Base-by-base conservation (phyloP, 2,113 vertebrate species). In the Gallinago undulata region DNA sequence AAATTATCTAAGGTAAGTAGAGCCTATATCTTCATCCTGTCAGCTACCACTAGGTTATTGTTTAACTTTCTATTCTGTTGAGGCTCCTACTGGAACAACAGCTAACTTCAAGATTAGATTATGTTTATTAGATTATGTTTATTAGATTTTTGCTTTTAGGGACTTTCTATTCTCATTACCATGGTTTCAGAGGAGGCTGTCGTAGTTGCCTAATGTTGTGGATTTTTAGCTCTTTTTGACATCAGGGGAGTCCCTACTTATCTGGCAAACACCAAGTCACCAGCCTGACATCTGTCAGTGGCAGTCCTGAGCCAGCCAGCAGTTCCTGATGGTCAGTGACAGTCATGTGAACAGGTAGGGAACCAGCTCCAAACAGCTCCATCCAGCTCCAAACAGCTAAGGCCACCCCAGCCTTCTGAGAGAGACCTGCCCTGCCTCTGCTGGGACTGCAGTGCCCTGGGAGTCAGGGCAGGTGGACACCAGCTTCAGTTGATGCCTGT, bases 321-420 rank as follows among this genome's bases (percentile, higher is more conserved):
- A 76, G 28, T 25, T 62, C 21, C 27, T 0, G 1, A 16, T 1
- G 1, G 19, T 19, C 0, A 0, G 21, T 13, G 15, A 62, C 19
- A 73, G 27, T 19, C 27, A 27, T 1, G 0, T n/a, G 47, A 62
- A 6, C 1, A 7, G 2, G 3, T 33, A 16, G 13, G 25, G 19
- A 82, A 43, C 27, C 13, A 31, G 9, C 24, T 73, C 30, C 25
- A n/a, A 8, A 13, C n/a, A 60, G 22, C n/a, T 43, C n/a, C 41
- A 68, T 47, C 21, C n/a, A 60, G 22, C n/a, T 43, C n/a, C 41
- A 68, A 53, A 2, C 0, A 2, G 22, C 24, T 23, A 50, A 75
- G 48, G 19, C 11, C 19, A 51, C 27, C 18, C 8, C 22, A 53
- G 4, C 6, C 19, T 13, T 19, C 19, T 28, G 28, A 37, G 39